Percentiles rank a stretch among this genome's conserved stretches.
These are phyloP conservation scores for Nipponacmea schrenckii DNA, from an alignment of 2,888 invertebrate genomes.

Conservation along the genomic window DNA sequence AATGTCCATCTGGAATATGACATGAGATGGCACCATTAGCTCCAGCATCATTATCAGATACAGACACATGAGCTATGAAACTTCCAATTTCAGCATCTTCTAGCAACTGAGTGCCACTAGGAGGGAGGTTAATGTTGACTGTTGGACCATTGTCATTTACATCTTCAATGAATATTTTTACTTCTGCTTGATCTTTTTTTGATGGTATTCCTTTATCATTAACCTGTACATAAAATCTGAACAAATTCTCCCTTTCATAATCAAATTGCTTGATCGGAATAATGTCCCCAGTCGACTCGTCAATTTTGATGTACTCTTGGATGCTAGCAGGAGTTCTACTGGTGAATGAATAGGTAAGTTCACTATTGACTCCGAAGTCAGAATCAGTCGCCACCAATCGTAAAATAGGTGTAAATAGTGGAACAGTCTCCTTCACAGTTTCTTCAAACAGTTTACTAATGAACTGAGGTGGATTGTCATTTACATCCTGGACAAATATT, in stretches of 20 bases:
- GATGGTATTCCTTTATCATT: constrained; percentile 45
- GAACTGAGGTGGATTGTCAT: constrained; percentile 47
- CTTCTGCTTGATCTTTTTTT: constrained; percentile 70
- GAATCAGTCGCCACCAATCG: constrained; percentile 82
- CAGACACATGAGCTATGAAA: constrained; percentile 92
- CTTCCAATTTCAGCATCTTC: constrained; percentile 85
- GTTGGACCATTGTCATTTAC: constrained; percentile 90
- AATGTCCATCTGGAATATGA: constrained; percentile 42
- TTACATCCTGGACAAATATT: constrained; percentile 41
- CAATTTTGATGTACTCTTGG: constrained; percentile 70
- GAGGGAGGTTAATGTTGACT: constrained; percentile 84
- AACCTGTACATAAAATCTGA: constrained; percentile 76
- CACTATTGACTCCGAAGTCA: constrained; percentile 83
- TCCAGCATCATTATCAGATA: constrained; percentile 67
- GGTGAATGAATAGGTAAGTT: constrained; percentile 67
- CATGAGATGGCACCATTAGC: constrained; percentile 54
- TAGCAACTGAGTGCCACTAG: constrained; percentile 74
- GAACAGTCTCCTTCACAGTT: constrained; percentile 37
- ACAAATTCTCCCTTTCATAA: constrained; percentile 80
- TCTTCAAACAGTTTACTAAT: constrained; percentile 31
- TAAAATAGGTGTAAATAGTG: constrained; percentile 31
- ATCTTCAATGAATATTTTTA: constrained; percentile 73
- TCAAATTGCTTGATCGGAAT: constrained; percentile 82
- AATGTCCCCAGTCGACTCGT: constrained; percentile 87
- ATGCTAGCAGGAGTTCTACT: constrained; percentile 33